Evolutionary conservation across 2,888 invertebrate genomes (phyloP).

Genomic region (Macrophya annulata): DNA sequence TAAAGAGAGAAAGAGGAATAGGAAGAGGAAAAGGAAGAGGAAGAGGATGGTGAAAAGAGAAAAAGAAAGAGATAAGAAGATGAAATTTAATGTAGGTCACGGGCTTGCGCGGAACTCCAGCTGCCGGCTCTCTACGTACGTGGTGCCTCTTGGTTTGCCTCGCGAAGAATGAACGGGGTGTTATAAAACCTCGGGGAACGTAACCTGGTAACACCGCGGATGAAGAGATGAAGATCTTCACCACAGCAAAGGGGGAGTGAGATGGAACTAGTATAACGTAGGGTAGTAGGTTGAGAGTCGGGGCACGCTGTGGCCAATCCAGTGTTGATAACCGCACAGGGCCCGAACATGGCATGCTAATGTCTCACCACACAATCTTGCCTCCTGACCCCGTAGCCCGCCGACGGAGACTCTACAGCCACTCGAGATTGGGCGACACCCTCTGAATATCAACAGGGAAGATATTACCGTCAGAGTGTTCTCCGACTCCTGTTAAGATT

Average conservation of each 20-base stretch:
- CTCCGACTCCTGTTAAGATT: conserved; percentile 46
- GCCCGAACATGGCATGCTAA: conserved; percentile 70
- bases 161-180: conserved; percentile 52
- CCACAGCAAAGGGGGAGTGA: conserved; percentile 24
- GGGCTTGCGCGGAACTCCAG: conserved; percentile 42
- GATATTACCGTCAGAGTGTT: conserved; percentile 52
- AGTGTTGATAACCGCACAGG: conserved; percentile 71
- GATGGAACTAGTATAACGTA: conserved; percentile 26
- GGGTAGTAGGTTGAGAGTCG: conserved; percentile 66
- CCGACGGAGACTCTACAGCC: conserved; percentile 56
- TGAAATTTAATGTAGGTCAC: conserved; percentile 56
- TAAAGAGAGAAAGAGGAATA: neutral
- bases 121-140: conserved; percentile 44
- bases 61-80: conserved; percentile 26
- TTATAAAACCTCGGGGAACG: conserved; percentile 45
- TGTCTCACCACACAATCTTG: conserved; percentile 60
- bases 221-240: conserved; percentile 51
- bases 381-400: conserved; percentile 54
- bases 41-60: neutral
- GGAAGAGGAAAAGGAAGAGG: neutral
- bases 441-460: conserved; percentile 67
- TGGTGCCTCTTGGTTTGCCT: conserved; percentile 11
- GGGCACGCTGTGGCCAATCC: conserved; percentile 70
- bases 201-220: conserved; percentile 15
- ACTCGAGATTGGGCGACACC: conserved; percentile 66